phyloP scores from a whole-genome alignment of 2,888 invertebrate genomes.

The Geotrupes spiniger region DNA sequence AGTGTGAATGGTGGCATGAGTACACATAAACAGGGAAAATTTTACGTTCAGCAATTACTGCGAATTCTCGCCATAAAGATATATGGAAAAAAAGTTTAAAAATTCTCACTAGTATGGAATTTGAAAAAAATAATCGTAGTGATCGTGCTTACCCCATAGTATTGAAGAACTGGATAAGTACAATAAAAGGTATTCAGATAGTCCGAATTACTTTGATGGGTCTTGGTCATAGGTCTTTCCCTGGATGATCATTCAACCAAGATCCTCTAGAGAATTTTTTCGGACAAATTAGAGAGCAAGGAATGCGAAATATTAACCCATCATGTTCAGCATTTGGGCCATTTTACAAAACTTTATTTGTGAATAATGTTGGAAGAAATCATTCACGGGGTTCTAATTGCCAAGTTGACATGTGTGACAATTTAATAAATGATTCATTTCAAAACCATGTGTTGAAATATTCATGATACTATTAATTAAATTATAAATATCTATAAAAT shows the following conservation, averaged over 20 bases:
- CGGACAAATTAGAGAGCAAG: background rate
- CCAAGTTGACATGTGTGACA: too few relatives aligned
- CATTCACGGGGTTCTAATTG: too few relatives aligned
- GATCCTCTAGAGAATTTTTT: constrained; percentile 12
- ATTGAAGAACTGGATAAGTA: constrained; percentile 8
- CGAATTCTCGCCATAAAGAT: background rate
- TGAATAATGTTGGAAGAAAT: too few relatives aligned
- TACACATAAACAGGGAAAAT: background rate
- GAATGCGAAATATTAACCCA: background rate
- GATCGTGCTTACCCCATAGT: background rate
- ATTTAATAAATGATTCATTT: too few relatives aligned
- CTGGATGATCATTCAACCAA: constrained; percentile 11
- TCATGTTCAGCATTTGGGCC: too few relatives aligned
- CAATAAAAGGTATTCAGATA: constrained; percentile 9
- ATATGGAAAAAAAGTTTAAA: background rate
- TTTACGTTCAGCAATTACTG: background rate
- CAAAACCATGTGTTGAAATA: too few relatives aligned
- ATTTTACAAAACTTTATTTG: too few relatives aligned
- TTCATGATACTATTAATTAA: too few relatives aligned
- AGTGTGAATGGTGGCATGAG: constrained; percentile 8
- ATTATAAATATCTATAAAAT: too few relatives aligned
- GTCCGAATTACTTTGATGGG: background rate
- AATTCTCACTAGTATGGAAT: constrained; percentile 4
- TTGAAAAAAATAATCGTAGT: background rate
- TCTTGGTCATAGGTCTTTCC: constrained; percentile 3